These are phyloP conservation scores for Adrianichthys oophorus DNA, from an alignment of 2,797 vertebrate species.

Conservation along the genomic window DNA sequence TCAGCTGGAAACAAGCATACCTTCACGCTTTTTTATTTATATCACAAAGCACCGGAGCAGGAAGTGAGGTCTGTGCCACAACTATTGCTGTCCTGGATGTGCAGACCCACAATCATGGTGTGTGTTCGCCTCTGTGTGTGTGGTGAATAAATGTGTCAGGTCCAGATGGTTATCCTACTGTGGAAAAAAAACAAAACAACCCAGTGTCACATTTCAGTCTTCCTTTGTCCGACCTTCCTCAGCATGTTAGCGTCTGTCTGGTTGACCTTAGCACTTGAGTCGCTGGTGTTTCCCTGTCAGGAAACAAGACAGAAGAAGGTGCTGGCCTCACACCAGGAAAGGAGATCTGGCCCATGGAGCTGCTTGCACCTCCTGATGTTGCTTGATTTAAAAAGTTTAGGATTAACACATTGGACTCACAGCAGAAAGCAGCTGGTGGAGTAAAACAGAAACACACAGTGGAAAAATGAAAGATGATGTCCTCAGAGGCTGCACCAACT, in stretches of 20 bases:
- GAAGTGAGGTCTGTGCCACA: constrained; percentile 22
- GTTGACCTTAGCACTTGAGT: constrained; percentile 41
- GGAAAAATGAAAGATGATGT: too few relatives aligned
- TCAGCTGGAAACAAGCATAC: constrained; percentile 11
- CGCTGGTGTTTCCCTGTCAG: constrained; percentile 55
- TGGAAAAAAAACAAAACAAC: constrained; percentile 7
- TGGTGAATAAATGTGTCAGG: constrained; percentile 25
- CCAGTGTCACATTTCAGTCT: constrained; percentile 67
- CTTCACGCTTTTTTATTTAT: constrained; percentile 37
- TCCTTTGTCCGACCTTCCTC: constrained; percentile 65
- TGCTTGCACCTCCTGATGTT: too few relatives aligned
- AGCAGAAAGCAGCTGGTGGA: too few relatives aligned
- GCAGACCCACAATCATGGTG: constrained; percentile 24
- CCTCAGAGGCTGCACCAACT: too few relatives aligned
- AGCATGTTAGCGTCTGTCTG: constrained; percentile 43
- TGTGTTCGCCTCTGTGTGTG: constrained; percentile 4
- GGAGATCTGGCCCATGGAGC: too few relatives aligned
- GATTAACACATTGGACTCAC: too few relatives aligned
- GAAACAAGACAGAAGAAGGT: constrained; percentile 46
- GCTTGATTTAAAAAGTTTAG: too few relatives aligned
- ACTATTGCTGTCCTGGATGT: constrained; percentile 10
- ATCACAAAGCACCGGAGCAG: constrained; percentile 22
- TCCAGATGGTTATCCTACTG: constrained; percentile 62
- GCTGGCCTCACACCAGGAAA: constrained; percentile 6
- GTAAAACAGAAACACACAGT: too few relatives aligned